Evolutionary conservation across 1,140 invertebrate genomes (phyloP), one percentile per base, ranked within the genome.

Genomic region (Spodoptera litura): DNA sequence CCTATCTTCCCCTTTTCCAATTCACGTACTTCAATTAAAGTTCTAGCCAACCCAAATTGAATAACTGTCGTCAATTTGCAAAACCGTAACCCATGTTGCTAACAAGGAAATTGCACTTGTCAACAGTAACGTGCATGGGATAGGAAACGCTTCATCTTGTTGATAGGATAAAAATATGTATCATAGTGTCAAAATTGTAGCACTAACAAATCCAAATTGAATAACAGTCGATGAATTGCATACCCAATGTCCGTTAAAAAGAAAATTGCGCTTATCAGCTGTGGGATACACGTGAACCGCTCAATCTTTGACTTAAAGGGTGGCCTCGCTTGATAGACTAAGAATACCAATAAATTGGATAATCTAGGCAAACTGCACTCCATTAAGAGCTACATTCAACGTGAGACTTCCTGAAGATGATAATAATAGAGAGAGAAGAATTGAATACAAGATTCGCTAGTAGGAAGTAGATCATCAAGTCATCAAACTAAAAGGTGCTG

Each of bases 51-150:
- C 6, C 13, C 3, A 64, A 44, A 64, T 64, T 64, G 61, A 20
- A 64, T 44, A 64, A 64, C 35, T 8, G 15, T 3, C 38, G n/a
- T 20, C 35, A 12, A 64, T n/a, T 62, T 38, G 31, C 11, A 62
- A 38, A 1, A 5, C 38, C 38, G 38, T 9, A n/a, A 13, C 11
- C 4, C 13, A 44, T 49, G 35, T 64, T 9, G 1, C 38, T 44
- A 49, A 64, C 35, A 64, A 64, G 38, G 31, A 64, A 20, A 64
- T 44, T 38, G 5, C 35, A 35, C 27, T 61, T 61, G 27, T 31
- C 25, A 6, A 61, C 25, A 31, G 12, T 61, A 20, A 59, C 56
- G 8, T 11, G 20, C 20, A 59, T 59, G 56, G 12, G 56, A 59
- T 12, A 27, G 25, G 12, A 11, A 27, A 10, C 9, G 6, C 25